These are phyloP conservation scores for Trichosurus vulpecula DNA, from an alignment of 2,797 vertebrate species.

Conservation along the genomic window DNA sequence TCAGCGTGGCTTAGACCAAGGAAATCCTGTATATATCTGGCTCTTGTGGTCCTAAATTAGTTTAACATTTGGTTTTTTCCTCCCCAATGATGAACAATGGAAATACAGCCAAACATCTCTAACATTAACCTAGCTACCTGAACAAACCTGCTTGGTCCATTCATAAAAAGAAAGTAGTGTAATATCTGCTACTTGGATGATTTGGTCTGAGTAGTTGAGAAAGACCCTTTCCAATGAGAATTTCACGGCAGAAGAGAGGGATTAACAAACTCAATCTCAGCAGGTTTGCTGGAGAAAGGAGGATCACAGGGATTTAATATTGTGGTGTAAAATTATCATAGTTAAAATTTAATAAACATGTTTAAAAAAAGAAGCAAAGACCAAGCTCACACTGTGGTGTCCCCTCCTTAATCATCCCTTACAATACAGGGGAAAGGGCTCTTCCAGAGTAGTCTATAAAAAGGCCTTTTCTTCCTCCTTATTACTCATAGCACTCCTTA, in stretches of 20 bases:
- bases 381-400: not conserved
- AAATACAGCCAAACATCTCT: not conserved
- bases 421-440: not conserved
- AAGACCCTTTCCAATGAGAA: not conserved
- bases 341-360: conserved; percentile 19
- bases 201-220: not conserved
- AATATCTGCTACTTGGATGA: not conserved
- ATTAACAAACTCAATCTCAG: not conserved
- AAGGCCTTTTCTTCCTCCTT: conserved; percentile 24
- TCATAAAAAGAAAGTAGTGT: not conserved
- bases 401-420: not conserved
- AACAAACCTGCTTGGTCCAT: not conserved
- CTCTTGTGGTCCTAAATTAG: not conserved
- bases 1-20: not conserved
- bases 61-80: not conserved
- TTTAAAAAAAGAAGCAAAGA: conserved; percentile 44
- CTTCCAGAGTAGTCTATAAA: not conserved
- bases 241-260: not conserved
- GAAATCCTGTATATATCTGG: not conserved
- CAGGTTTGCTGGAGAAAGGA: not conserved
- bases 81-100: not conserved
- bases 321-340: not conserved
- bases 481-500: conserved; percentile 2
- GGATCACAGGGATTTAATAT: not conserved
- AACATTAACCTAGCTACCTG: not conserved